phyloP scores from a whole-genome alignment of 2,113 vertebrate genomes.

The Acrocephalus kingi region DNA sequence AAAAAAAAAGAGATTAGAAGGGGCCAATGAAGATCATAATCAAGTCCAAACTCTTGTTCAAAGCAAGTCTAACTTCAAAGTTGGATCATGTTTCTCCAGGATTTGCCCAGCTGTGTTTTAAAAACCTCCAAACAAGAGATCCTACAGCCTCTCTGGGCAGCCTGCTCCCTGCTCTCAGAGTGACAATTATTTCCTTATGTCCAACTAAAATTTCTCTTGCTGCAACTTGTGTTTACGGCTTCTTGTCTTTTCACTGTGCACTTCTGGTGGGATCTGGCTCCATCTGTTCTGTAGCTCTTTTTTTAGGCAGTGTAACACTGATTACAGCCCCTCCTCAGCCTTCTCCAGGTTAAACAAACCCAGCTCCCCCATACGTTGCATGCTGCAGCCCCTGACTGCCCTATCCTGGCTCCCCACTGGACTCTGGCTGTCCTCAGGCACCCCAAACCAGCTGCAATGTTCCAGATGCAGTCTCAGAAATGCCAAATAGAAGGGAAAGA shows the following conservation, averaged over 20 bases:
- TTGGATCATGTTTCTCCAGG: neutral
- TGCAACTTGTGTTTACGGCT: neutral
- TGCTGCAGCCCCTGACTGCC: neutral
- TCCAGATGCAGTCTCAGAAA: neutral
- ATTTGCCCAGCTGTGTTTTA: neutral
- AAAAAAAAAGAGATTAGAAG: neutral
- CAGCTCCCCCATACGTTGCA: fast-evolving
- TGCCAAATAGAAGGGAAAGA: neutral
- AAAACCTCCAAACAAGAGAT: neutral
- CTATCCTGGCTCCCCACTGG: neutral
- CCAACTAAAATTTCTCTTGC: neutral
- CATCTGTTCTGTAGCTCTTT: neutral
- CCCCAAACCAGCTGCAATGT: neutral
- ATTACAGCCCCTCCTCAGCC: neutral
- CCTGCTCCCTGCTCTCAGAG: neutral
- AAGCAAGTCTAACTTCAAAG: neutral
- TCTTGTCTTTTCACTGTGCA: neutral
- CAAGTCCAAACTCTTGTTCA: neutral
- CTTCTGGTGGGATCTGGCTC: neutral
- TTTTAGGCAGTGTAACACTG: neutral
- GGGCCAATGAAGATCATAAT: neutral
- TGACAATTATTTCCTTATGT: slow-evolving; percentile 3
- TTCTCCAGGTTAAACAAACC: neutral
- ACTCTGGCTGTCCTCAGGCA: neutral
- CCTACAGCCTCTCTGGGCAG: neutral